Conservation (phyloP, 1,140 invertebrate genomes). For the Monochamus saltuarius region DNA sequence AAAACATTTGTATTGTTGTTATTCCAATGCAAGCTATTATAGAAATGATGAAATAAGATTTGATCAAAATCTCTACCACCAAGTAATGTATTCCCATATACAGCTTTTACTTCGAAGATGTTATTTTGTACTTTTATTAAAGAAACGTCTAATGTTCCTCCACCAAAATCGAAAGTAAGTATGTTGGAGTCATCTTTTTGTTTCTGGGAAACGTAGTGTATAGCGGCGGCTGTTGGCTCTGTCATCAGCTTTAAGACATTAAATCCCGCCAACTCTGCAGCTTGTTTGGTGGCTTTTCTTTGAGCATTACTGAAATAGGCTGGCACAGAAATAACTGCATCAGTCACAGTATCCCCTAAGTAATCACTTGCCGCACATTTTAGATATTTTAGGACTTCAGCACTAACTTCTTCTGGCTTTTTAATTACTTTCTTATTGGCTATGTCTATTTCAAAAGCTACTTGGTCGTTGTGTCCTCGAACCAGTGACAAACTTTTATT, state of each 20-base stretch:
- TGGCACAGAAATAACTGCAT: conserved; percentile 25
- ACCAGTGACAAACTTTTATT: not conserved
- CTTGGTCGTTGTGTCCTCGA: not conserved
- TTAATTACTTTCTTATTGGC: not conserved
- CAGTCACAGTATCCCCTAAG: conserved; percentile 12
- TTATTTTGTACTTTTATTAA: conserved; percentile 74
- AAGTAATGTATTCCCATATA: conserved; percentile 66
- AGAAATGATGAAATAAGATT: not conserved
- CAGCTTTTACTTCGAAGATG: conserved; percentile 67
- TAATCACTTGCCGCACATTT: conserved; percentile 13
- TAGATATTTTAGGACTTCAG: conserved; percentile 20
- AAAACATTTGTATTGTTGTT: not conserved
- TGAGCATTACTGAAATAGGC: conserved; percentile 27
- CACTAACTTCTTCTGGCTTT: conserved; percentile 24
- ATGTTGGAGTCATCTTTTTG: conserved; percentile 36
- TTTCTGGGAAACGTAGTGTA: conserved; percentile 57
- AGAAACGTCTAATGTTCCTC: conserved; percentile 79
- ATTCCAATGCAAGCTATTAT: not conserved
- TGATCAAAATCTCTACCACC: conserved; percentile 72
- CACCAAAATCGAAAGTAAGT: conserved; percentile 63
- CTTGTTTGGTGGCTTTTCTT: conserved; percentile 23
- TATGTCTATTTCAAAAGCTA: not conserved
- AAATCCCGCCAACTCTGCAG: conserved; percentile 54
- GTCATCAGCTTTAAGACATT: conserved; percentile 65
- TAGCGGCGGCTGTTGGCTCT: conserved; percentile 63